Percentiles rank a stretch among this genome's conserved stretches.
Evolutionary conservation across 2,888 invertebrate genomes (phyloP).

Genomic region (Odiellus spinosus): DNA sequence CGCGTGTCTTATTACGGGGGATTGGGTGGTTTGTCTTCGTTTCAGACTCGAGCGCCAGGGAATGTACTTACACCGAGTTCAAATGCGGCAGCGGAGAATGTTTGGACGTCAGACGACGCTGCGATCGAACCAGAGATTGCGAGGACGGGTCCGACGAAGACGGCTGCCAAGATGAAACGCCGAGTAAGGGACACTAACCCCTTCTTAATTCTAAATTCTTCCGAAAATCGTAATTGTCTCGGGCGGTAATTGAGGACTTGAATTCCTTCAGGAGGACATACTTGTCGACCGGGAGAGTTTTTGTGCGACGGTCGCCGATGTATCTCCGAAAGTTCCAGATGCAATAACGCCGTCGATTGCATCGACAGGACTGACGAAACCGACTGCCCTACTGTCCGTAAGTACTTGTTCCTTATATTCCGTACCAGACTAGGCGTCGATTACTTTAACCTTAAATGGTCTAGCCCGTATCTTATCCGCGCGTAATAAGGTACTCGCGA

Average conservation of each 20-base stretch:
- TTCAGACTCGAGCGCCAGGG: no score
- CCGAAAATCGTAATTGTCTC: background rate
- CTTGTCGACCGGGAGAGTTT: conserved; percentile 22
- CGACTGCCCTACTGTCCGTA: conserved; percentile 23
- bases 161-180: conserved; percentile 18
- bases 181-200: background rate
- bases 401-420: background rate
- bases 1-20: no score
- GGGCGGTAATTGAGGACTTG: background rate
- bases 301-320: conserved; percentile 33
- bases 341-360: conserved; percentile 35
- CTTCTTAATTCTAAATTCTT: background rate
- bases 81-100: conserved; percentile 43
- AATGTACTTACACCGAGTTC: conserved; percentile 30
- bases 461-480: no score
- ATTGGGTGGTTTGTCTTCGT: no score
- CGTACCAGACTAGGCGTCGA: background rate
- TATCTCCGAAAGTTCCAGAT: conserved; percentile 31
- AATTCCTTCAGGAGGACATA: background rate
- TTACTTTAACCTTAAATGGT: no score
- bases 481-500: no score
- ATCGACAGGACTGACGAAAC: conserved; percentile 34
- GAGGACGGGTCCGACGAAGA: conserved; percentile 43
- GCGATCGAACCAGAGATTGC: conserved; percentile 44
- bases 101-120: conserved; percentile 38